A percentile compares a stretch with the other conserved stretches of the same genome.
Evolutionary conservation across 2,113 vertebrate genomes (phyloP).

Genomic region (Tachysurus vachellii): DNA sequence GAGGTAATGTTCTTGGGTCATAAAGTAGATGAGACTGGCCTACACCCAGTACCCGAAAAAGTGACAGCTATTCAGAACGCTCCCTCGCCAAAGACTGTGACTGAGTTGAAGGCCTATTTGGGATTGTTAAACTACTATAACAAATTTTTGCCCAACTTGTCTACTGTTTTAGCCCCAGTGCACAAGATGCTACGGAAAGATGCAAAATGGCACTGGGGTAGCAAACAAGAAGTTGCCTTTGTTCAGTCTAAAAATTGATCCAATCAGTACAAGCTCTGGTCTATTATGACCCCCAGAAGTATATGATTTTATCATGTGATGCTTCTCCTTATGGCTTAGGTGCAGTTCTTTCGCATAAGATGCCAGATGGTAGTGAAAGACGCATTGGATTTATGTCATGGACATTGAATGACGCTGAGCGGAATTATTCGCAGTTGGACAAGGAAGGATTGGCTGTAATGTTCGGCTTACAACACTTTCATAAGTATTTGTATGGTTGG

Average conservation of each 20-base stretch:
- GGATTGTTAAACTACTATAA: slow-evolving; percentile 7
- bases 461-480: slow-evolving; percentile 38
- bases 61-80: neutral
- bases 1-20: neutral
- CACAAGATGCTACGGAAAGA: neutral
- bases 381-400: neutral
- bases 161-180: neutral
- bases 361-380: neutral
- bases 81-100: neutral
- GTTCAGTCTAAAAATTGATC: no score
- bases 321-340: no score
- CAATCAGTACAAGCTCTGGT: no score
- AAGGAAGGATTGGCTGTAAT: no score
- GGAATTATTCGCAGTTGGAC: slow-evolving; percentile 39
- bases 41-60: neutral
- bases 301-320: no score
- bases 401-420: slow-evolving; percentile 28
- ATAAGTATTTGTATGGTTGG: slow-evolving; percentile 43
- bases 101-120: slow-evolving; percentile 13
- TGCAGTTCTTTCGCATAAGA: no score
- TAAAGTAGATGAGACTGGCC: neutral
- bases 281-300: no score
- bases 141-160: slow-evolving; percentile 33
- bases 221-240: no score
- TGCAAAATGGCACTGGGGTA: neutral